Conservation (phyloP, 2,113 vertebrate genomes). For the Limanda limanda region DNA sequence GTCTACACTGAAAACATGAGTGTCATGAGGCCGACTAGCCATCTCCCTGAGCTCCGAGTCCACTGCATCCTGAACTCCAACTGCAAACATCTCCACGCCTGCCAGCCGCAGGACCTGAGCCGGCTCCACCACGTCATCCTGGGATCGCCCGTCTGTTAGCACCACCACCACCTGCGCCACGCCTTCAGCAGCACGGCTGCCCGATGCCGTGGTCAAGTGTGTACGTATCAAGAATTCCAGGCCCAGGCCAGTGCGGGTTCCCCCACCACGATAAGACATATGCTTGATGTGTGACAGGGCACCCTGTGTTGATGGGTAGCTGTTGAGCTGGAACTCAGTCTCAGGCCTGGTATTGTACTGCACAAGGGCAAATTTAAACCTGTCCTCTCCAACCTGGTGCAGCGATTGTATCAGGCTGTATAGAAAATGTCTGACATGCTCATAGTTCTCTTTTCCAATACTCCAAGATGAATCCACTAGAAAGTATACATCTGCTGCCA, state of each 20-base stretch:
- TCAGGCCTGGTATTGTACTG: constrained; percentile 87
- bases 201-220: constrained; percentile 85
- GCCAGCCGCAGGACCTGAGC: constrained; percentile 83
- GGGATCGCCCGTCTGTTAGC: constrained; percentile 85
- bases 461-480: constrained; percentile 94
- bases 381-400: constrained; percentile 82
- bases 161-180: constrained; percentile 88
- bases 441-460: constrained; percentile 89
- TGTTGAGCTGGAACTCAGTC: constrained; percentile 91
- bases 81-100: constrained; percentile 85
- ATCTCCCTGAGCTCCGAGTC: constrained; percentile 86
- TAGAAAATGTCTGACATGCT: constrained; percentile 88
- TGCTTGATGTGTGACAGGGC: constrained; percentile 86
- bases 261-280: constrained; percentile 85
- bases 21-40: constrained; percentile 82
- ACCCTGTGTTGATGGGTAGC: constrained; percentile 80
- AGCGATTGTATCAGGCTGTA: constrained; percentile 87
- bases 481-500: constrained; percentile 92
- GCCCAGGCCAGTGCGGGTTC: constrained; percentile 85
- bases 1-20: constrained; percentile 88
- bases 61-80: constrained; percentile 87
- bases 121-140: constrained; percentile 84
- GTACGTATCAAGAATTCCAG: constrained; percentile 86
- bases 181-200: constrained; percentile 86
- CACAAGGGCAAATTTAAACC: constrained; percentile 89